Percentiles rank a stretch among this genome's conserved stretches.
phyloP scores from a whole-genome alignment of 2,113 vertebrate species.

The Rousettus leschenaultii region DNA sequence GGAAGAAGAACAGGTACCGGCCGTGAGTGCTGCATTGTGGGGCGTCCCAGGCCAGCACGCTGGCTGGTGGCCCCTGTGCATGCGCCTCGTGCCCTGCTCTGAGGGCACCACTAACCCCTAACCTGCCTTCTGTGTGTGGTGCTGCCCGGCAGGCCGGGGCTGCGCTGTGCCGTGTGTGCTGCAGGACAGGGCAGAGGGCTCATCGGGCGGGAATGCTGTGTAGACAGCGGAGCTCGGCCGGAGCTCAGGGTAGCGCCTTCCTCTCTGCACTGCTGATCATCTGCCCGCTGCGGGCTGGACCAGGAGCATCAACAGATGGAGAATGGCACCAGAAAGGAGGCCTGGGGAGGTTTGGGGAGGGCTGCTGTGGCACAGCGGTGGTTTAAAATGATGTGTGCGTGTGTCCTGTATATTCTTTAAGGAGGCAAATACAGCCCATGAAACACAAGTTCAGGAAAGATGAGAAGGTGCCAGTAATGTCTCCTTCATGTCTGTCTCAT shows the following conservation, averaged over 20 bases:
- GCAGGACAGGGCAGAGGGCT: not conserved
- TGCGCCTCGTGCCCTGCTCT: not conserved
- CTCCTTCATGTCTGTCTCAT: too few species aligned
- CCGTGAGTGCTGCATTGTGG: constrained; percentile 67
- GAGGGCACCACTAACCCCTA: constrained; percentile 56
- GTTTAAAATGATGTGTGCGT: not conserved
- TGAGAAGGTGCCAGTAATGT: accelerated
- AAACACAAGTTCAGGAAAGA: not conserved
- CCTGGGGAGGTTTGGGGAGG: not conserved
- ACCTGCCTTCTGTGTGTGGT: not conserved
- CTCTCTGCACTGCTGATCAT: accelerated
- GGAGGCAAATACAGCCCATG: not conserved
- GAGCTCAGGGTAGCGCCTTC: accelerated
- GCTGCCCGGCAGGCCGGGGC: not conserved
- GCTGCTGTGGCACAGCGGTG: not conserved
- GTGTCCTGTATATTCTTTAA: not conserved
- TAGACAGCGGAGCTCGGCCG: not conserved
- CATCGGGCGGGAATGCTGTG: not conserved
- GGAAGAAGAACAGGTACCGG: constrained; percentile 87
- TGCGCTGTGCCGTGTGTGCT: not conserved
- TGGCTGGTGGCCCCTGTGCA: not conserved
- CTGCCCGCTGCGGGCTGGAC: not conserved
- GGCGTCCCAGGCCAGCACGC: not conserved
- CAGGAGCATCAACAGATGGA: not conserved
- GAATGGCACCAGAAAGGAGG: too few species aligned